Evolutionary conservation across 1,140 invertebrate genomes (phyloP), one percentile per base, ranked within the genome.

Genomic region (Brachionus koreanus): DNA sequence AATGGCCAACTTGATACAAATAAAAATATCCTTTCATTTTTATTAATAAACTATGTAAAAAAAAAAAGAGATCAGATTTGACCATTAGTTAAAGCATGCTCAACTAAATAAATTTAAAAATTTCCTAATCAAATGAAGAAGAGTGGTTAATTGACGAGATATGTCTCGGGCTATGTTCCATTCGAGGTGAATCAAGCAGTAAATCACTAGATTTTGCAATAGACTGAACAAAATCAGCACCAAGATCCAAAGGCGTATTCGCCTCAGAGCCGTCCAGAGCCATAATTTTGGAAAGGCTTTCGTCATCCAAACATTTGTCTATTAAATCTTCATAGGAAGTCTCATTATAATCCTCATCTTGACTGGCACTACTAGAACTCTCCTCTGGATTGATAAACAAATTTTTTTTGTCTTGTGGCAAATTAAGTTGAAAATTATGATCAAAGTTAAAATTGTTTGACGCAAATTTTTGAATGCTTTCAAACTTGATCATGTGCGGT

Each of bases 321-420:
- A 69, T 69, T 6, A 69, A n/a, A 9, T 69, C 65, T 39, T 69
- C 65, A 69, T 69, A 69, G n/a, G n/a, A n/a, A 33, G 33, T 39
- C 35, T 37, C 6, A 12, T 39, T 39, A 16, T 16, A 19, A 9
- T 3, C 39, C 0, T 69, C 65, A 7, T 19, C 37, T 16, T 19
- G 33, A 42, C 65, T 33, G 12, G 5, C 12, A 43, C 35, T 69
- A 10, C 13, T 39, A n/a, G 63, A 65, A 37, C 25, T 65, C 2
- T 6, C 13, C 25, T 7, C 49, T 0, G 0, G 0, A 9, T 7
- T 23, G n/a, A 23, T n/a, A 29, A 29, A 3, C 5, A n/a, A 5
- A n/a, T 7, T 46, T n/a, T 13, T 57, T 57, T 23, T 57, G 9
- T 57, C 6, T 5, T 16, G 19, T 9, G 2, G 0, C 6, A 57